phyloP scores from a whole-genome alignment of 2,888 invertebrate species.

The Hydraecia micacea region DNA sequence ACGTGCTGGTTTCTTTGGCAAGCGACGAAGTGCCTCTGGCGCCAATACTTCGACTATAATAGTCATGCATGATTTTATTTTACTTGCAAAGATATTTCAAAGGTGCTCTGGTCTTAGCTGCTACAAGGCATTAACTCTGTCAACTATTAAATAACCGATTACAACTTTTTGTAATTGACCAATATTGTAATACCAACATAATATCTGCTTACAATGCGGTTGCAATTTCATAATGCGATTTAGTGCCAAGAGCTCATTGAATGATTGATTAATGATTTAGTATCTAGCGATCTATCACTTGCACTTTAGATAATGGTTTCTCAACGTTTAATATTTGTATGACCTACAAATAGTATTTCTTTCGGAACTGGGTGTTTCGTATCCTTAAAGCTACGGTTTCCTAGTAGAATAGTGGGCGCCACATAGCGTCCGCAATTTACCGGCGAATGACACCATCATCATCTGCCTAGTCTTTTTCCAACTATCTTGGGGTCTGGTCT shows the following conservation, averaged over 20 bases:
- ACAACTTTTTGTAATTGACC: conserved; percentile 14
- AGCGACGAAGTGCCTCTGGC: not conserved
- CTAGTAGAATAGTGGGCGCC: too few relatives aligned
- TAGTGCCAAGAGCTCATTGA: conserved; percentile 15
- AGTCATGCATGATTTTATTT: too few relatives aligned
- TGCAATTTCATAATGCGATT: conserved; percentile 14
- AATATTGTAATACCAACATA: conserved; percentile 12
- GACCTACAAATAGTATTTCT: too few relatives aligned
- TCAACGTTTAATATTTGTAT: not conserved
- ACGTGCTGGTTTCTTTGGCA: not conserved
- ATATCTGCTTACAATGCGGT: not conserved
- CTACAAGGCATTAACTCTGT: not conserved
- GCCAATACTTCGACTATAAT: too few relatives aligned
- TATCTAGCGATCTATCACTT: conserved; percentile 8
- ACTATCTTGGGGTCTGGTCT: too few relatives aligned
- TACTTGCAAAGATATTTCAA: not conserved
- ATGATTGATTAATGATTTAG: conserved; percentile 22
- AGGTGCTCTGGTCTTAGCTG: not conserved
- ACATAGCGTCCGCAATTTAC: too few relatives aligned
- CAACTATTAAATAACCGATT: conserved; percentile 16
- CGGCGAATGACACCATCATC: too few relatives aligned
- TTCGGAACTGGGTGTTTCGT: too few relatives aligned
- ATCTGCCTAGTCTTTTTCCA: too few relatives aligned
- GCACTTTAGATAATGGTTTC: not conserved
- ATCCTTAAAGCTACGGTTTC: too few relatives aligned